Conservation (phyloP, 92 coral and sea anemone genomes). For the Isaurus tuberculatus region DNA sequence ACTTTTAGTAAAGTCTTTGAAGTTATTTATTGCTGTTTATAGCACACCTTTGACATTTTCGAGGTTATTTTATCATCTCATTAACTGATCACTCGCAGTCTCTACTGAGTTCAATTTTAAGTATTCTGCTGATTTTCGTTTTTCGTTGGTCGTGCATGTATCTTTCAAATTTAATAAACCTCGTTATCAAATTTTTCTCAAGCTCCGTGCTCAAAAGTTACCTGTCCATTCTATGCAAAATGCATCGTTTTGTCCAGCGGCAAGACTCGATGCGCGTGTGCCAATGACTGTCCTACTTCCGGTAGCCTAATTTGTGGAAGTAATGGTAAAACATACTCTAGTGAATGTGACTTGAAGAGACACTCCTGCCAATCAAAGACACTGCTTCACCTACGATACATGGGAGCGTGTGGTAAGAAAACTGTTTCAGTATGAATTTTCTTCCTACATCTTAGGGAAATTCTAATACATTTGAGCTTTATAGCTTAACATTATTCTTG, state of each 20-base stretch:
- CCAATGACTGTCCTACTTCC: conserved; percentile 64
- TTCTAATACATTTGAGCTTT: not conserved
- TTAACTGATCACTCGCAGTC: no score
- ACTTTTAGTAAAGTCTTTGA: no score
- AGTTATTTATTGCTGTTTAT: no score
- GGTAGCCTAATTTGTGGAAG: conserved; percentile 76
- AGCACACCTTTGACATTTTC: no score
- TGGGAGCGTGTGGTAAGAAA: conserved; percentile 85
- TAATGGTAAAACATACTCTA: conserved; percentile 73
- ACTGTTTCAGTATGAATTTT: not conserved
- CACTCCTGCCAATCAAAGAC: conserved; percentile 73
- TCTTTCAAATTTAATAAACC: not conserved
- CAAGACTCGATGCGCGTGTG: conserved; percentile 78
- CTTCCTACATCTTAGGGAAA: not conserved
- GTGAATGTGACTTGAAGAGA: conserved; percentile 66
- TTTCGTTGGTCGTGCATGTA: not conserved
- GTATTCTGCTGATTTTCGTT: not conserved
- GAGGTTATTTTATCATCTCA: no score
- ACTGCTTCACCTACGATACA: conserved; percentile 62
- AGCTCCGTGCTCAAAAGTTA: conserved; percentile 73
- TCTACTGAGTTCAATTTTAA: not conserved
- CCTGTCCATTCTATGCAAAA: conserved; percentile 70
- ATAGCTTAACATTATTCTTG: no score
- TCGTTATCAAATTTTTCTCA: not conserved
- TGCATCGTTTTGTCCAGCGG: conserved; percentile 65